Evolutionary conservation across 2,797 vertebrate genomes (phyloP), one percentile per base, ranked within the genome.

Genomic region (Cichlasoma orientale): DNA sequence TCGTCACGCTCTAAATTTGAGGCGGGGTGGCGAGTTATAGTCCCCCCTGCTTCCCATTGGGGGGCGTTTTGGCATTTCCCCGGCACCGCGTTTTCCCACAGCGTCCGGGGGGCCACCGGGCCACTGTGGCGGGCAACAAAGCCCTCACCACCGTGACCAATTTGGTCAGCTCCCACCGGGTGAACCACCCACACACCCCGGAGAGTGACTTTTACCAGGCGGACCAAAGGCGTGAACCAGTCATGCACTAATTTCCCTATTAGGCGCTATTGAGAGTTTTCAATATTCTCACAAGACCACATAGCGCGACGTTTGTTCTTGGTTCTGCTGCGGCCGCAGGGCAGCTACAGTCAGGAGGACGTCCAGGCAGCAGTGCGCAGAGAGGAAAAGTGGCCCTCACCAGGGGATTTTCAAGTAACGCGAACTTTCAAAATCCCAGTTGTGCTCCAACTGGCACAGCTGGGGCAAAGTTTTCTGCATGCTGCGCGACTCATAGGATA

Each of bases 241-340:
- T 96, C 96, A 96, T 95, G 95, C 95, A 95, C 97, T 97, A 97
- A 97, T 97, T 96, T 97, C 95, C 94, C 93, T 94, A 96, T 96
- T 96, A 97, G 94, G 93, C 90, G 79, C 94, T 83, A 96, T 97
- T 97, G 95, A 96, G 86, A 83, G 86, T 88, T 85, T 93, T 93
- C 93, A 94, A 93, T 94, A 93, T 96, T 96, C 95, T 95, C 96
- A 96, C 96, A 95, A 96, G 96, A 96, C 96, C 96, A 95, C 96
- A 97, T 97, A 94, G 94, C 83, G 95, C 89, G 95, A 89, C 86
- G 79, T 92, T 33, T 94, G 92, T 92, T 85, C 83, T 75, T 68
- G 78, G 52, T 74, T 73, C 74, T 61, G 44, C 84, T 71, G 86
- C 69, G 83, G 74, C 86, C 80, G 7, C 86, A 80, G 84, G 75